phyloP scores from a whole-genome alignment of 2,113 vertebrate species.

The Chionis minor region DNA sequence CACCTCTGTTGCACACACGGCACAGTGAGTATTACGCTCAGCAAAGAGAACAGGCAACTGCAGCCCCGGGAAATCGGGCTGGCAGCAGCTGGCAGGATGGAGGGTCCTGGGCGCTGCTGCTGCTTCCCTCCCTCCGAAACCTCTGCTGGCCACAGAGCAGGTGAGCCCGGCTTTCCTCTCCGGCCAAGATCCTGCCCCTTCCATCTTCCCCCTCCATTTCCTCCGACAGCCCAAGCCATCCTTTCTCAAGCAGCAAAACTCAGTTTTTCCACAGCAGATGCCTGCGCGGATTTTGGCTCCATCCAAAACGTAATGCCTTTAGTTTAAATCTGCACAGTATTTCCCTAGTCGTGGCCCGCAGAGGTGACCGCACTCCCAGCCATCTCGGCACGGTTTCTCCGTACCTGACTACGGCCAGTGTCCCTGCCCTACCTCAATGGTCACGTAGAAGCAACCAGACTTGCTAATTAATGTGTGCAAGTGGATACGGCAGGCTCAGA shows the following conservation, averaged over 20 bases:
- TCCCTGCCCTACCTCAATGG: not conserved
- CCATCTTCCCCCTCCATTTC: not conserved
- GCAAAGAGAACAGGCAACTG: fast-evolving
- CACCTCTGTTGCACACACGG: not conserved
- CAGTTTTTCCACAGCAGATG: not conserved
- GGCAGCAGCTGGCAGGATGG: not conserved
- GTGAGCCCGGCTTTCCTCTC: not conserved
- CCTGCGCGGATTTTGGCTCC: not conserved
- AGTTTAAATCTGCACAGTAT: not conserved
- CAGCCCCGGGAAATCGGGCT: not conserved
- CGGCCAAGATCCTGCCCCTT: not conserved
- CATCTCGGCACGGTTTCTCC: fast-evolving
- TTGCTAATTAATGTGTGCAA: fast-evolving
- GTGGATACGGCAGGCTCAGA: not conserved
- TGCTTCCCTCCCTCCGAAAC: not conserved
- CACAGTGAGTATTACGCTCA: not conserved
- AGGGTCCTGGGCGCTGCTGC: not conserved
- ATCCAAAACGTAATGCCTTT: fast-evolving
- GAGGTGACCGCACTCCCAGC: not conserved
- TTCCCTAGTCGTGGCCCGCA: fast-evolving
- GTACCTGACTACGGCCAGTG: fast-evolving
- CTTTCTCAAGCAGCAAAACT: not conserved
- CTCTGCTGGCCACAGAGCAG: not conserved
- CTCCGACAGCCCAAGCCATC: not conserved
- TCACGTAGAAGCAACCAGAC: not conserved